phyloP scores from a whole-genome alignment of 2,888 invertebrate species.

The Trachelus troglodyta region DNA sequence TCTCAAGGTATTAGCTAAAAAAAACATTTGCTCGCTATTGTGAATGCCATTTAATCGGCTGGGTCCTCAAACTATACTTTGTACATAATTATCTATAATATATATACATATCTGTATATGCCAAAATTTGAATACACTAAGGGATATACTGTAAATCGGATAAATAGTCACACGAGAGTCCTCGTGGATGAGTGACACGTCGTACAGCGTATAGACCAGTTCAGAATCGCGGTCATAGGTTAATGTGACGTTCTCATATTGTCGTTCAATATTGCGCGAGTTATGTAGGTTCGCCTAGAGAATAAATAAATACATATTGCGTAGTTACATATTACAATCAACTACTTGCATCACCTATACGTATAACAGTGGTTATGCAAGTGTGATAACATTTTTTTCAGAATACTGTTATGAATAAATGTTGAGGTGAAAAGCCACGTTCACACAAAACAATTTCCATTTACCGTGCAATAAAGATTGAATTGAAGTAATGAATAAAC shows the following conservation, averaged over 20 bases:
- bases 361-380: neutral
- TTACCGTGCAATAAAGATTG: neutral
- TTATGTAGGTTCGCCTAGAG: neutral
- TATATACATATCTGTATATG: neutral
- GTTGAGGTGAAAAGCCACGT: neutral
- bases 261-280: neutral
- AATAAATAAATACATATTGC: neutral
- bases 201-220: neutral
- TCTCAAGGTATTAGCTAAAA: too few relatives aligned
- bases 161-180: too few relatives aligned
- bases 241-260: neutral
- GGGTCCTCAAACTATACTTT: too few relatives aligned
- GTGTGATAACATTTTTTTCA: neutral
- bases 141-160: neutral
- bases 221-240: neutral
- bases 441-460: neutral
- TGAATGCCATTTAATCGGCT: too few relatives aligned
- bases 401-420: neutral
- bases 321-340: neutral
- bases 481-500: too few relatives aligned
- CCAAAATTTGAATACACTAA: neutral
- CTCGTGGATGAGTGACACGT: neutral
- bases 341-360: neutral
- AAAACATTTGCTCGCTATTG: too few relatives aligned
- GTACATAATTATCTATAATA: too few relatives aligned